phyloP scores from a whole-genome alignment of 2,797 vertebrate species.

The Gallinago solitaria region DNA sequence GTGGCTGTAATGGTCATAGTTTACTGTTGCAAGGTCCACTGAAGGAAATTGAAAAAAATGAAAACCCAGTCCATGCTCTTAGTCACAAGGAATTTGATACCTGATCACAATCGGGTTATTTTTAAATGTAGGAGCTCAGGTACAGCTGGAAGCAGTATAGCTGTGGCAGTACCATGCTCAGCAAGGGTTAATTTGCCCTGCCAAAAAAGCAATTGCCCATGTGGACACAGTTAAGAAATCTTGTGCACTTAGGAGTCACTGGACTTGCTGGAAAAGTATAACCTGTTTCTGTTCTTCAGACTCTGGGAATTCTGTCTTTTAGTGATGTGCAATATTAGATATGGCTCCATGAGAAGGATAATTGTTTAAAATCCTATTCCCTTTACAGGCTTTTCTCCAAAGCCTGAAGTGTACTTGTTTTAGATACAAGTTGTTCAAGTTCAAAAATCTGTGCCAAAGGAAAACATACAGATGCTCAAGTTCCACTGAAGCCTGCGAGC shows the following conservation, averaged over 20 bases:
- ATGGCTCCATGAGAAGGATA: background rate
- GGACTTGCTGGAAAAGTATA: background rate
- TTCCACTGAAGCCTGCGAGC: background rate
- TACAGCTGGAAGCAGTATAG: background rate
- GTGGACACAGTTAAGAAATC: background rate
- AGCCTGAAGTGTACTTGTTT: background rate
- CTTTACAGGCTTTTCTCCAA: background rate
- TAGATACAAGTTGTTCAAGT: background rate
- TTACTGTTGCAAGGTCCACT: background rate
- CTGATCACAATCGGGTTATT: accelerated
- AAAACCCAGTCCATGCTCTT: background rate
- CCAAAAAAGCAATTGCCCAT: background rate
- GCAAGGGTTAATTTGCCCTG: background rate
- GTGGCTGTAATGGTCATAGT: background rate
- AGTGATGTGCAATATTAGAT: background rate
- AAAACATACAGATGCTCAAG: background rate
- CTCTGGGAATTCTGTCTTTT: background rate
- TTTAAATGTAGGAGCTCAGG: background rate
- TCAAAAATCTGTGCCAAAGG: background rate
- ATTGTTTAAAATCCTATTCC: background rate
- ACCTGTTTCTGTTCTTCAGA: background rate
- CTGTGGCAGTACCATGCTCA: background rate
- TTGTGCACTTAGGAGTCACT: background rate
- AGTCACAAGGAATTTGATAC: background rate
- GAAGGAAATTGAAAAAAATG: background rate